A percentile compares a stretch with the other conserved stretches of the same genome.
Evolutionary conservation across 2,797 vertebrate genomes (phyloP).

Genomic region (Ispidina picta): DNA sequence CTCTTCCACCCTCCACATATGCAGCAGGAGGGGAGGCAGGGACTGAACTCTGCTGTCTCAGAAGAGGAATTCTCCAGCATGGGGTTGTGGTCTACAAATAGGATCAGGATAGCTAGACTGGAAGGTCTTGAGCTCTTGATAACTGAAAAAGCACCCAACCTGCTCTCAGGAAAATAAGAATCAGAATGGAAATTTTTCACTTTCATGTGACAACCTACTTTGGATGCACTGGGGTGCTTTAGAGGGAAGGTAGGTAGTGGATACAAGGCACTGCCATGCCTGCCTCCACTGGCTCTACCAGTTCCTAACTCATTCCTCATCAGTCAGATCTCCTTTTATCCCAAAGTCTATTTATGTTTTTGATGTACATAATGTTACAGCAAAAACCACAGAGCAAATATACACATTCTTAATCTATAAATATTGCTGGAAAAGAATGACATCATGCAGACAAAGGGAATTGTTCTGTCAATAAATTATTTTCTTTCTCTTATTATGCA

Average conservation of each 20-base stretch:
- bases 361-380: neutral
- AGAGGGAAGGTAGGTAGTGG: neutral
- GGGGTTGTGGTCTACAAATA: neutral
- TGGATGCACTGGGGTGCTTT: neutral
- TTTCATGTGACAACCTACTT: fast-evolving
- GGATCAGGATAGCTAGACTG: neutral
- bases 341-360: neutral
- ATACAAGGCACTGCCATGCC: neutral
- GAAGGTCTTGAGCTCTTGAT: neutral
- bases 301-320: neutral
- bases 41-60: neutral
- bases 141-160: neutral
- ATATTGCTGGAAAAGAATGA: neutral
- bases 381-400: neutral
- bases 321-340: neutral
- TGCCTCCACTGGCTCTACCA: neutral
- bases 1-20: neutral
- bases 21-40: neutral
- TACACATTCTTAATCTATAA: neutral
- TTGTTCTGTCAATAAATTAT: neutral
- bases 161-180: fast-evolving
- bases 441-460: neutral
- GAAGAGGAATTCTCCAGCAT: neutral
- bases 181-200: neutral
- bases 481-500: neutral